These are phyloP conservation scores for Vanessa tameamea DNA, from an alignment of 1,140 invertebrate species.

Conservation along the genomic window DNA sequence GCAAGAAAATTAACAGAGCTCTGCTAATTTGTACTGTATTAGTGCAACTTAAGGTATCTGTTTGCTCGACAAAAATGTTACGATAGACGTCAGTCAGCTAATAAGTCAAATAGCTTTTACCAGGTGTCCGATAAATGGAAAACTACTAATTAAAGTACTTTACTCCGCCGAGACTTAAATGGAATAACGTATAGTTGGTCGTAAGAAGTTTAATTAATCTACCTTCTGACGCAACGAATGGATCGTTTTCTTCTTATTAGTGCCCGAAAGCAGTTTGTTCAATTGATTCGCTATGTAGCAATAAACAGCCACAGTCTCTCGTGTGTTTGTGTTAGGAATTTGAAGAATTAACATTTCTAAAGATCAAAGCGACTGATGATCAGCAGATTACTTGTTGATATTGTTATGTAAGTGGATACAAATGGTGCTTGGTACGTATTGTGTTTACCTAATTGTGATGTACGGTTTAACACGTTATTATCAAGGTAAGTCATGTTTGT, in stretches of 20 bases:
- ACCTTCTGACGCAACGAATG: constrained; percentile 58
- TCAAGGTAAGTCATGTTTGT: constrained; percentile 6
- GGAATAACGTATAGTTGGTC: constrained; percentile 59
- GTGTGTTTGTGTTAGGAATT: constrained; percentile 69
- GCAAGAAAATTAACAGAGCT: constrained; percentile 28
- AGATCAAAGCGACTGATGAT: constrained; percentile 68
- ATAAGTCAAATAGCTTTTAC: constrained; percentile 75
- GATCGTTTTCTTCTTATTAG: constrained; percentile 73
- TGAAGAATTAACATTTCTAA: constrained; percentile 68
- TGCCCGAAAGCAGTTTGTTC: constrained; percentile 69
- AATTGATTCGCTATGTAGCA: constrained; percentile 70
- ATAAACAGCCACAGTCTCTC: constrained; percentile 54
- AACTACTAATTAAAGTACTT: constrained; percentile 77
- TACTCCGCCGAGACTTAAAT: constrained; percentile 61
- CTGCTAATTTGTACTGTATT: constrained; percentile 30
- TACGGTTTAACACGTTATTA: constrained; percentile 62
- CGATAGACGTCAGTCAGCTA: constrained; percentile 51
- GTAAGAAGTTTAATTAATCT: constrained; percentile 77
- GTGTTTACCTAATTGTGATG: constrained; percentile 59
- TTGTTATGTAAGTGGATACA: constrained; percentile 65
- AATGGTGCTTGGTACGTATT: constrained; percentile 51
- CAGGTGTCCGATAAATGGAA: constrained; percentile 75
- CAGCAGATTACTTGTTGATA: constrained; percentile 66
- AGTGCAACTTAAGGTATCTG: constrained; percentile 54
- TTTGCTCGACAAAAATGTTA: constrained; percentile 35